These are phyloP conservation scores for Aphelenchoides bicaudatus DNA, from an alignment of 2,888 invertebrate genomes.

Conservation along the genomic window DNA sequence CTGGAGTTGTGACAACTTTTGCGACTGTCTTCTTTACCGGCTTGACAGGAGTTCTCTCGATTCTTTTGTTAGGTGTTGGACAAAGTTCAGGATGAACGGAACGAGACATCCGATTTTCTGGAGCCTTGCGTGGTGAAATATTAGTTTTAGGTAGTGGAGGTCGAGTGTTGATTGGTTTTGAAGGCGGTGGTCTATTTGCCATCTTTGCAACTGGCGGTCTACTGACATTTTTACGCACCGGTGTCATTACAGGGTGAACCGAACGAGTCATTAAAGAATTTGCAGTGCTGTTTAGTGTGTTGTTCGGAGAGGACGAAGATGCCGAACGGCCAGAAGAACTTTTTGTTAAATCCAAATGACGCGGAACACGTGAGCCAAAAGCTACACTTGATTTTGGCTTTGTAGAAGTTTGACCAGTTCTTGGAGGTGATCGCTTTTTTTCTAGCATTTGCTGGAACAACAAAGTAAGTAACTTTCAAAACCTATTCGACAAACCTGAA, in stretches of 20 bases:
- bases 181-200: neutral
- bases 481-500: neutral
- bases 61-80: neutral
- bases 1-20: neutral
- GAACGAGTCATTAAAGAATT: neutral
- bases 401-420: neutral
- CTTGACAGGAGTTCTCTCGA: too few species aligned
- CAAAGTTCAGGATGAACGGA: neutral
- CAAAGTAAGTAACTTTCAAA: neutral
- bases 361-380: constrained; percentile 3
- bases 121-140: neutral
- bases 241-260: neutral
- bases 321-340: neutral
- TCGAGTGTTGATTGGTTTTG: neutral
- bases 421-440: neutral
- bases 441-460: neutral
- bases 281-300: neutral
- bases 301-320: neutral
- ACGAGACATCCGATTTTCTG: neutral
- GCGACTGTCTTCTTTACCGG: neutral
- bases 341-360: neutral
- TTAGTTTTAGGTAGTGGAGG: neutral
- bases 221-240: too few species aligned
- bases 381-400: neutral
- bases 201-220: neutral